Evolutionary conservation across 2,113 vertebrate species (phyloP).

Genomic region (Ceyx margarethae): DNA sequence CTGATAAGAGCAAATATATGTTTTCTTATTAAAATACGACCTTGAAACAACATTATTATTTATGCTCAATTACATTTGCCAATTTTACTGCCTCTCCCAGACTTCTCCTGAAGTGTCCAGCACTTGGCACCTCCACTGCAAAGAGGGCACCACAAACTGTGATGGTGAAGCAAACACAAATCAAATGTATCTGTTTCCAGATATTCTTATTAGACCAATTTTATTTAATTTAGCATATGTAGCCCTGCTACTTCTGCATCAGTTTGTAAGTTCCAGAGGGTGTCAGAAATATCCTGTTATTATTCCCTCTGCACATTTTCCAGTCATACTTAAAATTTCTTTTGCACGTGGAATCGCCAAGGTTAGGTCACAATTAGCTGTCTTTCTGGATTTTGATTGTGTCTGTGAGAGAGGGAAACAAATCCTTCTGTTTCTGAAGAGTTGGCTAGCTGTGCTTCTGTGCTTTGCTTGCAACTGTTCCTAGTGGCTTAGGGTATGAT

Average conservation of each 20-base stretch:
- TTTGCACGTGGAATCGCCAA: neutral
- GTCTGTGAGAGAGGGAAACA: neutral
- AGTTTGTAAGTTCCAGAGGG: neutral
- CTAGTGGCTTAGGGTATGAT: neutral
- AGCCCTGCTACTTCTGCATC: neutral
- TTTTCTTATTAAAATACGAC: neutral
- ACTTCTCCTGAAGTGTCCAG: rapidly evolving
- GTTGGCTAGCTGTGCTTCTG: neutral
- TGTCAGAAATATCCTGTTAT: neutral
- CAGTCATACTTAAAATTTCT: neutral
- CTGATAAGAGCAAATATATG: neutral
- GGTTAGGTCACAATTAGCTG: constrained; percentile 11
- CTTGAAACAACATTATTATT: neutral
- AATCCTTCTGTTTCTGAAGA: neutral
- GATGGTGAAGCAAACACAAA: neutral
- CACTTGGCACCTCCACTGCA: neutral
- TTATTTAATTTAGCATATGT: constrained; percentile 17
- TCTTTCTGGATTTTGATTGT: constrained; percentile 7
- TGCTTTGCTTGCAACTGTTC: neutral
- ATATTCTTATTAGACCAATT: constrained; percentile 21
- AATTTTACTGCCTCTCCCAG: neutral
- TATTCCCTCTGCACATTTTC: neutral
- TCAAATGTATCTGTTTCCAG: neutral
- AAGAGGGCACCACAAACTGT: rapidly evolving
- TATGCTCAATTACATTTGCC: neutral